Conservation (phyloP, 2,797 vertebrate genomes). For the Ctenosaura bakeri region DNA sequence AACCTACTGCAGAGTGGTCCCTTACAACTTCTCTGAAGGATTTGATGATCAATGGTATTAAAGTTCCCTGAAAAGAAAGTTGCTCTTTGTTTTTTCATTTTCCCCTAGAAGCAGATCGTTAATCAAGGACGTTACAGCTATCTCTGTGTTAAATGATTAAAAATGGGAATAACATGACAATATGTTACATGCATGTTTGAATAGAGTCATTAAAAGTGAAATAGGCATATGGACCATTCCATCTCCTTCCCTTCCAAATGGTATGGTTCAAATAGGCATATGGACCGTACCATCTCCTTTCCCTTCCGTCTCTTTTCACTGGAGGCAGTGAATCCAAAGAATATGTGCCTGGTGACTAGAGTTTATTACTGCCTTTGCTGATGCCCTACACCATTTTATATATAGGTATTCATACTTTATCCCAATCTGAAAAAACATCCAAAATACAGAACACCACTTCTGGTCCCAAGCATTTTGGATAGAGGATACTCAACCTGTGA, state of each 20-base stretch:
- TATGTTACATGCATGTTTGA: not conserved
- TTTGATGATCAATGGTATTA: not conserved
- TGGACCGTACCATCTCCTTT: not conserved
- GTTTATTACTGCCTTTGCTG: too few species aligned
- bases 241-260: too few species aligned
- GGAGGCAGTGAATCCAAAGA: too few species aligned
- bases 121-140: not conserved
- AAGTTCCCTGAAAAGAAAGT: not conserved
- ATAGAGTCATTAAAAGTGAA: not conserved
- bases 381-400: too few species aligned
- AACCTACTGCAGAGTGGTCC: not conserved
- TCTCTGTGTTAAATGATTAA: not conserved
- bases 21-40: not conserved
- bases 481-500: too few species aligned
- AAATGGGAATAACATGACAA: not conserved
- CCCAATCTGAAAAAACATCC: too few species aligned
- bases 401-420: too few species aligned
- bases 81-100: too few species aligned
- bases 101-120: not conserved
- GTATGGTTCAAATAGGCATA: conserved; percentile 4
- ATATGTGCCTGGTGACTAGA: too few species aligned
- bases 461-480: too few species aligned
- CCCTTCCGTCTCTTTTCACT: too few species aligned
- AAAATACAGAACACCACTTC: too few species aligned
- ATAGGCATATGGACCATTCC: not conserved